A percentile compares a stretch with the other conserved stretches of the same genome.
These are phyloP conservation scores for Marronus borbonicus DNA, from an alignment of 2,888 invertebrate genomes.

Conservation along the genomic window DNA sequence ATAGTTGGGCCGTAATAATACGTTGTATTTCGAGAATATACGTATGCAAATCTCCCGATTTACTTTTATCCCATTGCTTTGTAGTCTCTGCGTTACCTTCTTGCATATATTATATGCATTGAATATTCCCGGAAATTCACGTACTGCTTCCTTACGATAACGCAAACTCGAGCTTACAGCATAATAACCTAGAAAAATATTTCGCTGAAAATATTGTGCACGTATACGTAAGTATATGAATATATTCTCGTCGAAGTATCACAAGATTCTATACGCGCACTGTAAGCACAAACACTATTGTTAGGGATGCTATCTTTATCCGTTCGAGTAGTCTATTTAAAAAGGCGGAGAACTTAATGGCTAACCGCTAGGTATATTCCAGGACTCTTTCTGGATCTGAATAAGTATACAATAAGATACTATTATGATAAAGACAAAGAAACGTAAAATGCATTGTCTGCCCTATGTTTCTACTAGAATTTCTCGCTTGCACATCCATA, in stretches of 20 bases:
- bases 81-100: not conserved
- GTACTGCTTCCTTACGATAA: conserved; percentile 21
- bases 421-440: conserved; percentile 10
- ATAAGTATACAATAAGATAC: not conserved
- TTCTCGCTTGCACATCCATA: no score
- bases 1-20: not conserved
- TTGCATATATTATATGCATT: not conserved
- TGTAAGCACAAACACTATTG: conserved; percentile 28
- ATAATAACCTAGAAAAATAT: conserved; percentile 19
- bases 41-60: conserved; percentile 1
- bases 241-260: not conserved
- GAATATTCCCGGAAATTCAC: conserved; percentile 9
- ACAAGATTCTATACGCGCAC: conserved; percentile 6
- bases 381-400: conserved; percentile 4
- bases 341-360: conserved; percentile 14
- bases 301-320: conserved; percentile 28
- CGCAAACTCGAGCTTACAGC: not conserved
- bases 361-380: conserved; percentile 18
- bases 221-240: conserved; percentile 6
- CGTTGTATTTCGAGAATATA: not conserved
- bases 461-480: no score
- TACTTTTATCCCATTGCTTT: not conserved
- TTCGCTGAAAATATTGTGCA: conserved; percentile 11
- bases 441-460: no score
- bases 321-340: conserved; percentile 31